Conservation (phyloP, 2,888 invertebrate species). For the Endomychus coccineus region DNA sequence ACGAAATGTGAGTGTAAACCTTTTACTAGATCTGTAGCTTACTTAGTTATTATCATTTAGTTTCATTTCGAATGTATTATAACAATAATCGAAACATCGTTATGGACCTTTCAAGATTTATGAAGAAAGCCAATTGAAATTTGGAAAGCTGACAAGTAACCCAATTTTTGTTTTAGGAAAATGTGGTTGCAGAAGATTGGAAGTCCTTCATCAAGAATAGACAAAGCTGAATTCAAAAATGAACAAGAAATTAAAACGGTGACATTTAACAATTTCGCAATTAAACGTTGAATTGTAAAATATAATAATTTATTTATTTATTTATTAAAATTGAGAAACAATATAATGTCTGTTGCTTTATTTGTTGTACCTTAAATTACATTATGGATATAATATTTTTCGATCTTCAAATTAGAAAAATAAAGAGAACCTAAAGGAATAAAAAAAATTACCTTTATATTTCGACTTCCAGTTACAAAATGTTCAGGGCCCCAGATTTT, state of each 20-base stretch:
- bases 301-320: too few species aligned
- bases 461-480: too few species aligned
- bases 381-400: too few species aligned
- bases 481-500: too few species aligned
- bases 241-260: conserved; percentile 48
- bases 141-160: background rate
- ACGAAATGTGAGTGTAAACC: conserved; percentile 62
- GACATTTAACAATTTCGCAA: conserved; percentile 24
- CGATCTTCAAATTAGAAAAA: too few species aligned
- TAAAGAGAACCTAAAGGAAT: too few species aligned
- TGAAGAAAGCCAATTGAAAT: background rate
- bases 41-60: conserved; percentile 12
- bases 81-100: conserved; percentile 1
- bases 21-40: too few species aligned
- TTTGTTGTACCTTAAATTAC: too few species aligned
- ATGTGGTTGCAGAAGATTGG: conserved; percentile 59
- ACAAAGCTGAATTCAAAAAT: conserved; percentile 63
- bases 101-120: too few species aligned
- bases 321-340: too few species aligned
- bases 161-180: conserved; percentile 42
- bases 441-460: too few species aligned
- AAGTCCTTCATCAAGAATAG: conserved; percentile 68
- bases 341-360: too few species aligned
- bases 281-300: conserved; percentile 26
- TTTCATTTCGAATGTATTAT: conserved; percentile 7